Conservation (phyloP, 2,888 invertebrate genomes). For the Celastrina argiolus region DNA sequence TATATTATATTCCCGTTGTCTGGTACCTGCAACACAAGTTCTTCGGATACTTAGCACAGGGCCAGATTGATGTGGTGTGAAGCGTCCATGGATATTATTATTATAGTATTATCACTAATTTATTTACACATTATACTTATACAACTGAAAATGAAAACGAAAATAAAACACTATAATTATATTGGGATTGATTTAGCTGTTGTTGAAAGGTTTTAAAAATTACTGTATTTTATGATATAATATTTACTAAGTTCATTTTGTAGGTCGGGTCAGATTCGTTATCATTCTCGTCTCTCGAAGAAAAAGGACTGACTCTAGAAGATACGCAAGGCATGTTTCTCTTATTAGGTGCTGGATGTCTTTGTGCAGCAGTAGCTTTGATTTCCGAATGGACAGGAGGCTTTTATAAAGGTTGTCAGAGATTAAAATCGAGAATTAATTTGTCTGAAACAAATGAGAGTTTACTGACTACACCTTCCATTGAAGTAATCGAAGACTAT, state of each 20-base stretch:
- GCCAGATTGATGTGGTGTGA: too few relatives aligned
- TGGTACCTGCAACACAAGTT: too few relatives aligned
- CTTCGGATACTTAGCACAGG: too few relatives aligned
- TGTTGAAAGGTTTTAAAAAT: too few relatives aligned
- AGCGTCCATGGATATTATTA: too few relatives aligned
- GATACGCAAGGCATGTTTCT: conserved; percentile 91
- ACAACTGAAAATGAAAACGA: too few relatives aligned
- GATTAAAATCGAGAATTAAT: conserved; percentile 31
- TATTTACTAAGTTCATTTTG: conserved; percentile 20
- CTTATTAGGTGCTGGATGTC: conserved; percentile 83
- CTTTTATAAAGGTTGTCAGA: conserved; percentile 77
- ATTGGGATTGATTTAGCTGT: not conserved
- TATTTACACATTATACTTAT: too few relatives aligned
- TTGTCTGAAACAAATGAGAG: conserved; percentile 40
- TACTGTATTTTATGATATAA: not conserved
- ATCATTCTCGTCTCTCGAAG: conserved; percentile 74
- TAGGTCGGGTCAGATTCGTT: conserved; percentile 66
- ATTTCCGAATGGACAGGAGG: conserved; percentile 85
- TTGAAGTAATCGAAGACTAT: conserved; percentile 33
- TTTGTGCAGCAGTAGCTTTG: conserved; percentile 80
- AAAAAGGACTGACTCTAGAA: conserved; percentile 85
- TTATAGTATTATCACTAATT: too few relatives aligned
- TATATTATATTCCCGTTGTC: too few relatives aligned
- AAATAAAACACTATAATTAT: too few relatives aligned
- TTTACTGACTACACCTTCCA: conserved; percentile 41